Evolutionary conservation across 2,113 vertebrate species (phyloP), one percentile per base, ranked within the genome.

Genomic region (Elephas maximus): DNA sequence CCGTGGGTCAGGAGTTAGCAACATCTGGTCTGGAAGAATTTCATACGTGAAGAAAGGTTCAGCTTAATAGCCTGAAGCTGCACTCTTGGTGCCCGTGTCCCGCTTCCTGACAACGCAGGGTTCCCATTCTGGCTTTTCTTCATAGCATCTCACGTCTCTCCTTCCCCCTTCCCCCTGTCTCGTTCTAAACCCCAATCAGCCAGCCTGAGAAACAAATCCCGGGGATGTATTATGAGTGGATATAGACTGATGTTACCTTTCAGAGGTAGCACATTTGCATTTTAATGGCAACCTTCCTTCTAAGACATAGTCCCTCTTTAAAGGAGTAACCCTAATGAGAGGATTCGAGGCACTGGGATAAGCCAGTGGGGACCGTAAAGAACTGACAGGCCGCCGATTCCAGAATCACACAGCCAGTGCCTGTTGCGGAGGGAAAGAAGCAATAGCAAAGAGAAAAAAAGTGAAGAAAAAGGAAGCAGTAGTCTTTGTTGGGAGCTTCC

Each of bases 21-120:
- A 30, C 53, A 20, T 84, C 74, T 44, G 57, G 45, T 53, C 60
- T 80, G 8, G 20, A 88, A 86, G 51, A 41, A n/a, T 5, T 14
- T 5, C 7, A 4, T 23, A 44, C 1, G 1, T 10, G 71, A 41
- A 60, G 23, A 24, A 51, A 3, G 15, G 2, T 91, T 84, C 30
- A 24, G 6, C 7, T 69, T 30, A 63, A 30, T 18, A 12, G 45
- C n/a, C 20, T 17, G 26, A 33, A 45, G 5, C 20, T 67, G 73
- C 8, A 0, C 0, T 4, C 21, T 6, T 10, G 33, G 20, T 24
- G 6, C 9, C 45, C 1, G 33, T n/a, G 3, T 28, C n/a, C 33
- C 17, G 1, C 28, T 33, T 48, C 51, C 28, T 3, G 33, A 26
- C 14, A 17, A 51, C 6, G 4, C 45, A 20, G 37, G 62, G 37